Evolutionary conservation across 1,140 invertebrate species (phyloP), one percentile per base, ranked within the genome.

Genomic region (Drosophila kepulauana): DNA sequence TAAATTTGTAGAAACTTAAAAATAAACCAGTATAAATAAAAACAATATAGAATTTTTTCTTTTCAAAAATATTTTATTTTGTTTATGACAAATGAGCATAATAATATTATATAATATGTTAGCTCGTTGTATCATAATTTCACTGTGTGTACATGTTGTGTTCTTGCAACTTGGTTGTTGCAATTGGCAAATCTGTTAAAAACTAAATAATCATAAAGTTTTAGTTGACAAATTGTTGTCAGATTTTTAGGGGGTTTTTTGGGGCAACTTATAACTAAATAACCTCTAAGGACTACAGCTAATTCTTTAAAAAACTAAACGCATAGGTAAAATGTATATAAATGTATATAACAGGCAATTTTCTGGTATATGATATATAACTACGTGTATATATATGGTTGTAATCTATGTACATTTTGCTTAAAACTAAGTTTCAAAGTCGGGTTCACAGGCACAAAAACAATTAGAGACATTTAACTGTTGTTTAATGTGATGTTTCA

Each of bases 341-440:
- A 89, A 89, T 89, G 85, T 89, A 89, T 89, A 81, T 89, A 89
- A 89, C 85, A 89, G 85, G 85, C 84, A 81, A 84, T 89, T 89
- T 85, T 89, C 85, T 88, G 80, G 84, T 88, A 78, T 73, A 86
- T 82, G 63, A 57, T 56, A 69, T 65, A 20, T 57, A 41, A 20
- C 33, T 57, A 57, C 10, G 41, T 35, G 52, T 68, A 13, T 62
- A 25, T 52, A 46, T 56, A 45, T 56, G 38, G 33, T 43, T 58
- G 13, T 71, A 71, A 69, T 63, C 33, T 88, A 88, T 88, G 43
- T 89, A 89, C 81, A 89, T 70, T 63, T 89, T 20, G 48, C 68
- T 89, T 89, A 89, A 58, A 1, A 25, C 46, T 89, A 81, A 48
- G 64, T 81, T 81, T 80, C 70, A 81, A 86, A 71, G 85, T 74